These are phyloP conservation scores for Cotesia typhae DNA, from an alignment of 1,140 invertebrate genomes.

Conservation along the genomic window DNA sequence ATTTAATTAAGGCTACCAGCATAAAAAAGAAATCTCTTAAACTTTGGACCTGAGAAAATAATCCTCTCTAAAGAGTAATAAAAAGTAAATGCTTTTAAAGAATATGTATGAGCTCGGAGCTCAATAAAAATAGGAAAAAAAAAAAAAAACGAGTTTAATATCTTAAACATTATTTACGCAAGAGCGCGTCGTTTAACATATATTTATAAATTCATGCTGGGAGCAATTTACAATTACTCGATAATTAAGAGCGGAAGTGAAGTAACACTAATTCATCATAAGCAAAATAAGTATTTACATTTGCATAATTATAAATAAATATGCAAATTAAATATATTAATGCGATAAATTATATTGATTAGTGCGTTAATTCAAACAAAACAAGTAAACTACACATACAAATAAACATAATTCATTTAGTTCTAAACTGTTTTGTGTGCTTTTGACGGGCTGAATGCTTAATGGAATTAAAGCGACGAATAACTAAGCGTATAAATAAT, in stretches of 20 bases:
- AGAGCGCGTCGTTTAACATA: constrained; percentile 15
- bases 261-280: neutral
- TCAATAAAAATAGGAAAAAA: neutral
- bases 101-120: neutral
- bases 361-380: no score
- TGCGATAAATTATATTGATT: no score
- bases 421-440: no score
- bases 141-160: constrained; percentile 7
- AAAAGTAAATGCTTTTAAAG: constrained; percentile 2
- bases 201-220: neutral
- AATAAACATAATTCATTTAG: no score
- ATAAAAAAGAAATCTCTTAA: constrained; percentile 3
- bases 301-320: constrained; percentile 1
- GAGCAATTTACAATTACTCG: constrained; percentile 5
- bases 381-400: no score
- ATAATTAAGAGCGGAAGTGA: constrained; percentile 14
- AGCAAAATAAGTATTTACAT: no score
- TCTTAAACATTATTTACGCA: constrained; percentile 20
- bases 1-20: no score
- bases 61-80: neutral
- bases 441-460: no score
- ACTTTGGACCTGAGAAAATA: neutral
- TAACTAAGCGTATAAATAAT: no score
- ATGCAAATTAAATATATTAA: neutral
- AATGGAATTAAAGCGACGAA: no score